Evolutionary conservation across 2,888 invertebrate genomes (phyloP).

Genomic region (Pedicia rivosa): DNA sequence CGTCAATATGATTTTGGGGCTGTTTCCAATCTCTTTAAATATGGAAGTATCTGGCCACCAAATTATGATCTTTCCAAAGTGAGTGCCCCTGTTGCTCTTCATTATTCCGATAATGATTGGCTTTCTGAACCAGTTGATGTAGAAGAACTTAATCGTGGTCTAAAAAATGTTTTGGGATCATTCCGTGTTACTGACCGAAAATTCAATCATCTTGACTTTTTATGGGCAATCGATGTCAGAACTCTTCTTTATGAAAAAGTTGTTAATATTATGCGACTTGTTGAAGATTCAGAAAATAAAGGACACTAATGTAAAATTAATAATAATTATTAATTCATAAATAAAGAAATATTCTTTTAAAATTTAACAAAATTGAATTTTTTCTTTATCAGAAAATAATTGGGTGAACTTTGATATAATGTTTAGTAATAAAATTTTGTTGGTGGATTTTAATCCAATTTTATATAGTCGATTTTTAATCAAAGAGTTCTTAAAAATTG

Average conservation of each 20-base stretch:
- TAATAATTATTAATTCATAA: too few relatives aligned
- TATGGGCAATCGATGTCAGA: conserved; percentile 47
- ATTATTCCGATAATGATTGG: conserved; percentile 48
- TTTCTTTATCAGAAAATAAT: too few relatives aligned
- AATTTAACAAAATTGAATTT: too few relatives aligned
- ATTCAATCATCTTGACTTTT: conserved; percentile 55
- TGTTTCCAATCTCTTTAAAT: conserved; percentile 34
- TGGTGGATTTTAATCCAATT: too few relatives aligned
- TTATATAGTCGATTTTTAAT: too few relatives aligned
- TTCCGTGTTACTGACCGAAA: conserved; percentile 37
- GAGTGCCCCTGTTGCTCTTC: conserved; percentile 43
- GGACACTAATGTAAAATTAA: too few relatives aligned
- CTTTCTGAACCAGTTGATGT: conserved; percentile 38
- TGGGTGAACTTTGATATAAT: too few relatives aligned
- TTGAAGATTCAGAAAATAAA: too few relatives aligned
- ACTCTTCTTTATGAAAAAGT: conserved; percentile 40
- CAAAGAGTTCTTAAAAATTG: too few relatives aligned
- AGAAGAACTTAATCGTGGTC: conserved; percentile 25
- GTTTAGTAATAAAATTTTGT: too few relatives aligned
- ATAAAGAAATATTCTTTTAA: too few relatives aligned
- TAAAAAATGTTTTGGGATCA: conserved; percentile 24
- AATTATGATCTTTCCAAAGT: conserved; percentile 39
- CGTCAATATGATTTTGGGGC: conserved; percentile 41
- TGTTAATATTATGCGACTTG: conserved; percentile 34
- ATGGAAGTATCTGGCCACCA: conserved; percentile 39